Evolutionary conservation across 2,888 invertebrate species (phyloP).

Genomic region (Ichneumon xanthorius): DNA sequence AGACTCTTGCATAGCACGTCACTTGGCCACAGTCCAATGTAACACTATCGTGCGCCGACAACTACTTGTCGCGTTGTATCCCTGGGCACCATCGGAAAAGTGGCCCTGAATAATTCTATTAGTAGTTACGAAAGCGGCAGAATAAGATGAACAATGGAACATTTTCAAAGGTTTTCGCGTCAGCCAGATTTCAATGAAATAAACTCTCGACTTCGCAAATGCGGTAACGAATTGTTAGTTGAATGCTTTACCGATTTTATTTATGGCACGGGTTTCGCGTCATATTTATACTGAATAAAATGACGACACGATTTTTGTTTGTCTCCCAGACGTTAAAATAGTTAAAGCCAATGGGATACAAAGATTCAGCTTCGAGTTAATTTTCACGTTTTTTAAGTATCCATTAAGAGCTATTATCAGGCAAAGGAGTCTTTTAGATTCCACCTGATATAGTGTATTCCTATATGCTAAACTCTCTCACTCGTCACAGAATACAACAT

Average conservation of each 20-base stretch:
- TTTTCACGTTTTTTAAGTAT: not conserved
- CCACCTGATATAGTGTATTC: no score
- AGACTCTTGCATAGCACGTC: conserved; percentile 42
- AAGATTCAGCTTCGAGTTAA: not conserved
- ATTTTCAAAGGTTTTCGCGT: not conserved
- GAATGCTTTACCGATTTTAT: not conserved
- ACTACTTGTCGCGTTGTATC: conserved; percentile 45
- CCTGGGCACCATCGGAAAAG: conserved; percentile 56
- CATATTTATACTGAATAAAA: not conserved
- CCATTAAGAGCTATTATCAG: no score
- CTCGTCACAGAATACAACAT: no score
- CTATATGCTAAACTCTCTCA: no score
- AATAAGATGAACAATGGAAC: conserved; percentile 13
- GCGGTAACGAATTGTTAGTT: not conserved
- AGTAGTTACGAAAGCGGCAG: not conserved
- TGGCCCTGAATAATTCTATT: conserved; percentile 53
- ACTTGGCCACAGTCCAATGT: conserved; percentile 67
- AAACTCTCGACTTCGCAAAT: not conserved
- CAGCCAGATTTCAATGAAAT: not conserved
- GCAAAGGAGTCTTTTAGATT: no score
- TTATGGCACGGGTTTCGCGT: not conserved
- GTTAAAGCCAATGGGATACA: not conserved
- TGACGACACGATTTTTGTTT: not conserved
- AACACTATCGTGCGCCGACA: conserved; percentile 63
- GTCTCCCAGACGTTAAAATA: not conserved